phyloP scores from a whole-genome alignment of 1,140 invertebrate species.

The Aphis craccivora region DNA sequence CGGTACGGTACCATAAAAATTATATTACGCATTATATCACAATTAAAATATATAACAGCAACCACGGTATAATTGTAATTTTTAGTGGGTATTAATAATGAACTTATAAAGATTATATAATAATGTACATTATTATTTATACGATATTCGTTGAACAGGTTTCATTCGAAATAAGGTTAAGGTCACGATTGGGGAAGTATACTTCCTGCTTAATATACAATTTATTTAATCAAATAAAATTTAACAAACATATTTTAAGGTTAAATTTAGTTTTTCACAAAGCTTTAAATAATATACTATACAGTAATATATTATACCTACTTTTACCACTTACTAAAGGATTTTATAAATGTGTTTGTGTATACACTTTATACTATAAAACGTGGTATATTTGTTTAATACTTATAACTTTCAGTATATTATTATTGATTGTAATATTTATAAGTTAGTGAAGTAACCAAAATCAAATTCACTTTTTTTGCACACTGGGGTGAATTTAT shows the following conservation, averaged over 20 bases:
- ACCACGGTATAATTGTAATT: not conserved
- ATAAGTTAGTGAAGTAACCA: not conserved
- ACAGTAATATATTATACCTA: not conserved
- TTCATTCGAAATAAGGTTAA: slow-evolving; percentile 30
- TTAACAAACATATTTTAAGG: not conserved
- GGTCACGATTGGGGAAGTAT: not conserved
- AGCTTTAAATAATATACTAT: not conserved
- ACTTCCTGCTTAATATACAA: not conserved
- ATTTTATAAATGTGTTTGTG: not conserved
- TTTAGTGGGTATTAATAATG: not conserved
- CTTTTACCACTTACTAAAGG: not conserved
- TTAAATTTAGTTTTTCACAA: not conserved
- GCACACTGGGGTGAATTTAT: not conserved
- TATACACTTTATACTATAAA: not conserved
- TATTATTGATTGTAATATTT: not conserved
- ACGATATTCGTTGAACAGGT: not conserved
- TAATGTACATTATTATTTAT: not conserved
- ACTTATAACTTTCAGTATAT: not conserved
- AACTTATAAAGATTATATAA: not conserved
- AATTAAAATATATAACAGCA: not conserved
- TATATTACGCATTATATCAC: not conserved
- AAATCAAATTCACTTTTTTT: not conserved
- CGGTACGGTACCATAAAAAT: not conserved
- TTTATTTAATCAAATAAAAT: not conserved
- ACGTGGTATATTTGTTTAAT: not conserved